Base-by-base conservation (phyloP, 2,113 vertebrate species). In the Clarias batrachus region DNA sequence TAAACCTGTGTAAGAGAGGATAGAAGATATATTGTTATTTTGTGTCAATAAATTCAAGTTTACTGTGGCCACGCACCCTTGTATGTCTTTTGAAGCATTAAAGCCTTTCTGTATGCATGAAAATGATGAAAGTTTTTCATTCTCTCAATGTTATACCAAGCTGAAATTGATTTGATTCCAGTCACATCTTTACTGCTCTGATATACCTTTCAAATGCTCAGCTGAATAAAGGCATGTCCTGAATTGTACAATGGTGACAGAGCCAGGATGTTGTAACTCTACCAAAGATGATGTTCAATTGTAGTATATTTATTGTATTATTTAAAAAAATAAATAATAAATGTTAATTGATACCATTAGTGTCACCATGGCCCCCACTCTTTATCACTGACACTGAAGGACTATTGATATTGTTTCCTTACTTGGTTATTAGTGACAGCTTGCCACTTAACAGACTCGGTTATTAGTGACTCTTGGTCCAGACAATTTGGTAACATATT, bases 41-140 rank as follows among this genome's bases (percentile, higher is more conserved):
- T 93, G 94, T 96, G 95, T 96, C 95, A 97, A 97, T 98, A 97
- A 97, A 96, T 97, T 95, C 91, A 93, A 96, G 95, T 97, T 97
- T 95, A 94, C 96, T 97, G 96, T 97, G 96, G 95, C 96, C 95
- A 93, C 93, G 92, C 93, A 95, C 93, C 94, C 93, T 95, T 96
- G 95, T 96, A 96, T 95, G 94, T 95, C 93, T 94, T 94, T 95
- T 94, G 93, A 96, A 95, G 95, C 95, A 96, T 96, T 96, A 96
- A 96, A 96, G 94, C 94, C 84, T 94, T 94, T 93, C 93, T 95
- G 94, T 95, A 96, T 95, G 95, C 95, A 96, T 96, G 95, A 96
- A 94, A 94, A 91, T 93, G 94, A 92, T 93, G 94, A 92, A 94
- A 73, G 66, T 87, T 94, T 95, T 92, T 90, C 93, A 93, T 95